Base-by-base conservation (phyloP, 2,888 invertebrate species). In the Agriopis marginaria region DNA sequence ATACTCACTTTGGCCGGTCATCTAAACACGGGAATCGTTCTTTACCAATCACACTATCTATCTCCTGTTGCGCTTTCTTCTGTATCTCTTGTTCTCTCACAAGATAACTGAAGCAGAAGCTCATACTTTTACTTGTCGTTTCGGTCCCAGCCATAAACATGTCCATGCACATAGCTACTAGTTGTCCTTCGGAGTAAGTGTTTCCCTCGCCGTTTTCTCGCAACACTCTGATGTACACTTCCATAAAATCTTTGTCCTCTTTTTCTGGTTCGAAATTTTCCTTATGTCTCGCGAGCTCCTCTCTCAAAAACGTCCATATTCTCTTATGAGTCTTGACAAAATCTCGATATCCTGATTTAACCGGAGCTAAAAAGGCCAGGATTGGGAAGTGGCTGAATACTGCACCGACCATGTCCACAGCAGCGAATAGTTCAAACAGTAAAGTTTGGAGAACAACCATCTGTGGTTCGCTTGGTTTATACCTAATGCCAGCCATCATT, bases 71-170 rank as follows among this genome's bases (percentile, higher is more conserved):
- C 0, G 97, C 97, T 80, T 96, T 97, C 75, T 87, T 95, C 82
- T 98, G 97, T 0, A 97, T 95, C 2, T 96, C 95, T 23, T 96
- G 97, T 78, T 96, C 95, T 17, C 96, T 90, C 7, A 97, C 95
- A 77, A 98, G 85, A 81, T 97, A 96, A 75, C 97, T 93, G 78
- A 98, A 97, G 69, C 96, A 95, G 82, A 97, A 97, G 42, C 96
- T 96, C 80, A 98, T 91, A 45, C 96, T 96, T 84, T 98, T 97
- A 63, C 96, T 96, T 0, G 98, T 97, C 0, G 98, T 98, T 89
- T 98, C 98, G 0, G 97, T 97, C 0, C 98, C 98, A 32, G 98
- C 98, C 95, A 98, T 96, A 79, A 98, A 98, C 95, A 98, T 95
- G 79, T 98, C 98, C 95, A 98, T 94, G 79, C 97, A 97, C 79